Evolutionary conservation across 2,113 vertebrate genomes (phyloP).

Genomic region (Platichthys flesus): DNA sequence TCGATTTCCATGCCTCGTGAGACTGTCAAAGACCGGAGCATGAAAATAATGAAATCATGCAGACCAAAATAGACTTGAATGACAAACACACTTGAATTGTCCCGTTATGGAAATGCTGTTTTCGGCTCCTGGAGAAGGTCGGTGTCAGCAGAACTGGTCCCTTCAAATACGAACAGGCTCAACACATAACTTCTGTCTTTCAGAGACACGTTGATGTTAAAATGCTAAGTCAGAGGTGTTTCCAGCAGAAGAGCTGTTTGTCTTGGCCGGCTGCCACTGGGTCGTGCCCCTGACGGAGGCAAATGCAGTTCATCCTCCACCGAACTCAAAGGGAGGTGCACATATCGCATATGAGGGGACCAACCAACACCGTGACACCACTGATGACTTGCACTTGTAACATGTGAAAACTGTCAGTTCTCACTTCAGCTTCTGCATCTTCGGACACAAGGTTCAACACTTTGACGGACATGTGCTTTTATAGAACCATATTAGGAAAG

Average conservation of each 20-base stretch:
- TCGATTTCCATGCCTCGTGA: background rate
- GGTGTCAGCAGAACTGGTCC: background rate
- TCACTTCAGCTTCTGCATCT: constrained; percentile 6
- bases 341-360: background rate
- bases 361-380: background rate
- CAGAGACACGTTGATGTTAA: background rate
- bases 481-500: constrained; percentile 75
- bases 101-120: background rate
- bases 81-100: background rate
- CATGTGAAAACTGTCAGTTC: constrained; percentile 3
- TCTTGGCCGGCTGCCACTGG: background rate
- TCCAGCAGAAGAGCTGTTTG: no score
- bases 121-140: background rate
- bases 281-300: background rate
- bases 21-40: background rate
- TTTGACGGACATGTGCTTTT: constrained; percentile 37
- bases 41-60: constrained; percentile 4
- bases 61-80: background rate
- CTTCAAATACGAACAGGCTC: constrained; percentile 1
- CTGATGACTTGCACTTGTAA: background rate
- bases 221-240: background rate
- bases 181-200: background rate
- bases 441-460: constrained; percentile 26
- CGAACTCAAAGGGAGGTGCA: background rate
- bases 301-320: background rate